A percentile compares a stretch with the other conserved stretches of the same genome.
These are phyloP conservation scores for Esox niger DNA, from an alignment of 2,113 vertebrate species.

Conservation along the genomic window DNA sequence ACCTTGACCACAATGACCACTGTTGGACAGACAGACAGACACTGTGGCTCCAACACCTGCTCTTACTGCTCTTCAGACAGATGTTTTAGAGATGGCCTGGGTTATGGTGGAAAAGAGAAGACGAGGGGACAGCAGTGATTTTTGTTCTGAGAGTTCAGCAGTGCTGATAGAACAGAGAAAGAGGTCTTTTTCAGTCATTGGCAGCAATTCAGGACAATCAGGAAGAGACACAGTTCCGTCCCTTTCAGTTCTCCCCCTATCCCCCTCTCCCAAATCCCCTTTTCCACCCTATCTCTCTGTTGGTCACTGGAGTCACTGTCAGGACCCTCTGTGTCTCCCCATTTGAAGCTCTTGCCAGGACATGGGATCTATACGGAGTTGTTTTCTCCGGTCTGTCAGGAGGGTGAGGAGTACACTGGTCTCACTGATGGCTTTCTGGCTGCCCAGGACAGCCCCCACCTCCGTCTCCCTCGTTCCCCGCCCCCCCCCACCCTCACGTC, in stretches of 20 bases:
- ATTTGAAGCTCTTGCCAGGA: slow-evolving; percentile 42
- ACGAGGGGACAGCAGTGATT: slow-evolving; percentile 18
- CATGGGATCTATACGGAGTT: slow-evolving; percentile 34
- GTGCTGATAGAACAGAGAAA: slow-evolving; percentile 39
- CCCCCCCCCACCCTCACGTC: too few species aligned
- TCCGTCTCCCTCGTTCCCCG: background rate
- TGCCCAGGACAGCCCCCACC: background rate
- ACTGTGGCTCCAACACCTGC: too few species aligned
- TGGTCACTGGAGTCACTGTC: slow-evolving; percentile 14
- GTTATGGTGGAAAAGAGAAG: too few species aligned
- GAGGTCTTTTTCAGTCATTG: slow-evolving; percentile 40
- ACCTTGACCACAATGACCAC: too few species aligned
- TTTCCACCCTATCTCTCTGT: slow-evolving; percentile 21
- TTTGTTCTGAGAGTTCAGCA: slow-evolving; percentile 38
- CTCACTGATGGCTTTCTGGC: slow-evolving; percentile 37
- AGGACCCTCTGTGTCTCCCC: slow-evolving; percentile 13
- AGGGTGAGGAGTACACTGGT: slow-evolving; percentile 39
- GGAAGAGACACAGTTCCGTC: slow-evolving; percentile 48
- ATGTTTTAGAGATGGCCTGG: slow-evolving; percentile 4
- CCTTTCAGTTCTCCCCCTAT: background rate
- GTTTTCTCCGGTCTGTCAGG: slow-evolving; percentile 36
- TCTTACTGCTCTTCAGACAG: background rate
- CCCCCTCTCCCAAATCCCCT: slow-evolving; percentile 11
- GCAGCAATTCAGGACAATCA: slow-evolving; percentile 32
- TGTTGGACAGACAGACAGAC: too few species aligned